Evolutionary conservation across 2,888 invertebrate genomes (phyloP).

Genomic region (Schizaphis graminum): DNA sequence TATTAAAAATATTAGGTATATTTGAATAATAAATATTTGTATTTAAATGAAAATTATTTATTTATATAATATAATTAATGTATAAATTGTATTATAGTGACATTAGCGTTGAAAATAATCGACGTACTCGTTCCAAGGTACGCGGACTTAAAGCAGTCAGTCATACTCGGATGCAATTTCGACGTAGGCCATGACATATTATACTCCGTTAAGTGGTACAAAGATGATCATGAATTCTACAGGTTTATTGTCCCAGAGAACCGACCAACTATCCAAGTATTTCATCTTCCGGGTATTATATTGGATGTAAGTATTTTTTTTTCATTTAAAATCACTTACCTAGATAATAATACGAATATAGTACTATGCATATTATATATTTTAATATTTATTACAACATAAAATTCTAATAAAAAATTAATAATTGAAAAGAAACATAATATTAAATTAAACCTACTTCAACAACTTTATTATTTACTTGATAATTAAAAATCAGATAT

Average conservation of each 20-base stretch:
- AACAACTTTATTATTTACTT: background rate
- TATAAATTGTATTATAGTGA: slow-evolving; percentile 62
- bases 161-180: slow-evolving; percentile 68
- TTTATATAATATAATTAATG: too few species aligned
- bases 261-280: slow-evolving; percentile 67
- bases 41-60: background rate
- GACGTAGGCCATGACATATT: slow-evolving; percentile 67
- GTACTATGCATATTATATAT: background rate
- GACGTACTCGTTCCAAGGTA: slow-evolving; percentile 67
- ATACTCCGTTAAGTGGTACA: slow-evolving; percentile 69
- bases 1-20: too few species aligned
- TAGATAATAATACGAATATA: background rate
- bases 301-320: slow-evolving; percentile 68
- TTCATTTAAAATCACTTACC: slow-evolving; percentile 1
- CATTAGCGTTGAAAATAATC: slow-evolving; percentile 67
- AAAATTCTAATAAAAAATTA: background rate
- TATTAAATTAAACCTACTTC: background rate
- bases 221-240: slow-evolving; percentile 69
- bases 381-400: background rate
- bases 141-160: slow-evolving; percentile 67
- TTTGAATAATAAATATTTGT: background rate
- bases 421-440: background rate
- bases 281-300: slow-evolving; percentile 67
- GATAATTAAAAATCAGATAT: background rate
- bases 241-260: slow-evolving; percentile 68